Evolutionary conservation across 2,113 vertebrate genomes (phyloP).

Genomic region (Saimiri boliviensis): DNA sequence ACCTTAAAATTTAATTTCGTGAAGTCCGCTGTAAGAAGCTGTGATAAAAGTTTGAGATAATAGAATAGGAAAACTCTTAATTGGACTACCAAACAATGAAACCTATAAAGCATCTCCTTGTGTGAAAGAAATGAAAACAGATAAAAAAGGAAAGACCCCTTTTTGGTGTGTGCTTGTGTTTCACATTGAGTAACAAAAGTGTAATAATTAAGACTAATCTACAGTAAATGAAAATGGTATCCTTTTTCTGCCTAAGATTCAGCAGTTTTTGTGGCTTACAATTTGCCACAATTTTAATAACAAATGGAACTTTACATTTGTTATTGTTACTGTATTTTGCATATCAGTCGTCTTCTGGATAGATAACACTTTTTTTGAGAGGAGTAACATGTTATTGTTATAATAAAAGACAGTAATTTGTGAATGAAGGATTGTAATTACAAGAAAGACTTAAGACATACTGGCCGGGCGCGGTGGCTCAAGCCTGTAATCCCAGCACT

Average conservation of each 20-base stretch:
- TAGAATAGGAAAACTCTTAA: background rate
- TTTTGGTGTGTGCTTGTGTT: background rate
- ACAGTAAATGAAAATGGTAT: background rate
- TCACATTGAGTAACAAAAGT: background rate
- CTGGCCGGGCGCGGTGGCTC: too few species aligned
- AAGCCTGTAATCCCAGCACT: too few species aligned
- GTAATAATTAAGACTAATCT: background rate
- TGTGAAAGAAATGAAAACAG: background rate
- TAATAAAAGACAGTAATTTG: background rate
- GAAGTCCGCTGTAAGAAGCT: background rate
- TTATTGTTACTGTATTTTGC: background rate
- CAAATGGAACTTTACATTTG: background rate
- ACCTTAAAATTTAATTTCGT: background rate
- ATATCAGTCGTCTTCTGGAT: background rate
- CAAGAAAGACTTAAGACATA: background rate
- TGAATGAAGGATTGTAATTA: background rate
- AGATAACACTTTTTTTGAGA: background rate
- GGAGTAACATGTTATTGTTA: background rate
- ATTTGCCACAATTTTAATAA: conserved; percentile 17
- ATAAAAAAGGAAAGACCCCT: background rate
- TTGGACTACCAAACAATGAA: background rate
- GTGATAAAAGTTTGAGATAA: background rate
- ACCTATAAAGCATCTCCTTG: background rate
- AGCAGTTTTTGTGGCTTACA: conserved; percentile 9
- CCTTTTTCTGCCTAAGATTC: background rate